phyloP scores from a whole-genome alignment of 2,888 invertebrate genomes.

The Cataglyphis rosenhaueri region DNA sequence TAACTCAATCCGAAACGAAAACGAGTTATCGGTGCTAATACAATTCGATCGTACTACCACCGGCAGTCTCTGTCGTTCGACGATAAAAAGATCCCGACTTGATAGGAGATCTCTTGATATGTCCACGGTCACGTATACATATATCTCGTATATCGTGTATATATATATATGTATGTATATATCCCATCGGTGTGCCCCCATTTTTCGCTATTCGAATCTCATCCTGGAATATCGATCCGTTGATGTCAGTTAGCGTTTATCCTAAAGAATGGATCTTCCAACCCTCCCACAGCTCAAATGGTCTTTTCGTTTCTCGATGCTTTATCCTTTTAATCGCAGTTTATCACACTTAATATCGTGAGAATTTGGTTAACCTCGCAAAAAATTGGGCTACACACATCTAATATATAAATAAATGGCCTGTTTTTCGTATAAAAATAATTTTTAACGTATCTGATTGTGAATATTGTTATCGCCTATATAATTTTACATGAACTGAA shows the following conservation, averaged over 20 bases:
- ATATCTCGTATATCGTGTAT: neutral
- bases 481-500: neutral
- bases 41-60: constrained; percentile 48
- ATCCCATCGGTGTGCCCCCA: neutral
- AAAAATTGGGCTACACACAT: neutral
- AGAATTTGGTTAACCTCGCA: neutral
- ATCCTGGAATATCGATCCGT: constrained; percentile 11
- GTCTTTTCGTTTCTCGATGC: neutral
- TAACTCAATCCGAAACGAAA: constrained; percentile 67
- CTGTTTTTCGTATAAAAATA: neutral
- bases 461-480: neutral
- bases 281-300: neutral
- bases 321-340: neutral
- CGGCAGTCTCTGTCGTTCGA: constrained; percentile 45
- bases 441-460: neutral
- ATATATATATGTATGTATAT: neutral
- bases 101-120: constrained; percentile 19
- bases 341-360: neutral
- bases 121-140: neutral
- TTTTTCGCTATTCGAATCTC: constrained; percentile 30
- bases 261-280: neutral
- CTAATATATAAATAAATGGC: neutral
- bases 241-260: constrained; percentile 14
- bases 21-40: constrained; percentile 66
- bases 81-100: constrained; percentile 36